These are phyloP conservation scores for Syrrhaptes paradoxus DNA, from an alignment of 2,113 vertebrate genomes.

Conservation along the genomic window DNA sequence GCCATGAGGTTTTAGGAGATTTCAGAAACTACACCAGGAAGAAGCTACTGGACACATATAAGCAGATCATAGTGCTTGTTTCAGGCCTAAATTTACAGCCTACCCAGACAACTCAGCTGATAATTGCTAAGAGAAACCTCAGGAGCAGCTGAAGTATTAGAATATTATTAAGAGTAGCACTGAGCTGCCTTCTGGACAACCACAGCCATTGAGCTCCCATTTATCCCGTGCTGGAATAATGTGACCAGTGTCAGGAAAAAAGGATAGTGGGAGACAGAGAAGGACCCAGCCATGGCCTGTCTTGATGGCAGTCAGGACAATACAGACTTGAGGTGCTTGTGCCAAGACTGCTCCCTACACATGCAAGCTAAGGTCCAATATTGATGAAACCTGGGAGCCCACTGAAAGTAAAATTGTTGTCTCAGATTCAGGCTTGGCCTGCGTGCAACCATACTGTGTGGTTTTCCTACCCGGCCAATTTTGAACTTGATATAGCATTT, in stretches of 20 bases:
- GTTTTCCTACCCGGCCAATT: not conserved
- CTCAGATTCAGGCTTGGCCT: not conserved
- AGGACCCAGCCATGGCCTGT: not conserved
- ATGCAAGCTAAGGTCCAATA: not conserved
- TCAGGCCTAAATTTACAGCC: not conserved
- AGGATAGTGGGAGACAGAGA: not conserved
- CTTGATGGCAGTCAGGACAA: not conserved
- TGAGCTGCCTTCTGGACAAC: not conserved
- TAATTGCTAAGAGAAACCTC: not conserved
- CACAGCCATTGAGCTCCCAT: not conserved
- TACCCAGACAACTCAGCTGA: not conserved
- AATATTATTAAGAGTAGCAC: not conserved
- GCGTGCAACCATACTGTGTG: not conserved
- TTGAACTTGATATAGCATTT: not conserved
- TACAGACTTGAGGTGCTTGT: accelerated
- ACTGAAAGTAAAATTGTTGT: not conserved
- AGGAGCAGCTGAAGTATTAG: not conserved
- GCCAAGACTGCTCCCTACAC: not conserved
- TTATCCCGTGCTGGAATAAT: not conserved
- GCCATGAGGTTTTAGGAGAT: not conserved
- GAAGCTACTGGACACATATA: not conserved
- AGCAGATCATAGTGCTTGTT: not conserved
- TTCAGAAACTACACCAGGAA: not conserved
- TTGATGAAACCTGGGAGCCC: not conserved
- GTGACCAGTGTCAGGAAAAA: not conserved